phyloP scores from a whole-genome alignment of 2,888 invertebrate species.

The Notodonta dromedarius region DNA sequence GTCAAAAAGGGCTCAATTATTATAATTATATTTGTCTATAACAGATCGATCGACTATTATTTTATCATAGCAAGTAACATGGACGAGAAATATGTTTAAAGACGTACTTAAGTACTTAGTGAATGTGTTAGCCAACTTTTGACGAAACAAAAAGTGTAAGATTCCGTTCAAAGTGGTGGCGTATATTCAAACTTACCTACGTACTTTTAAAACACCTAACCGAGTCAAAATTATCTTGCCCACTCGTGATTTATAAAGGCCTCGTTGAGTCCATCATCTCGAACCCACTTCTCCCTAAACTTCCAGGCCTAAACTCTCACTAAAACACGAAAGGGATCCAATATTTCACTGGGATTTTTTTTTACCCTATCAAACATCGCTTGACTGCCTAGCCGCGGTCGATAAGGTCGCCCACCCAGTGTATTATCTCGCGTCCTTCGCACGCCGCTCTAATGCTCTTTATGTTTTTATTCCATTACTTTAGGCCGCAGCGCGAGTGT shows the following conservation, averaged over 20 bases:
- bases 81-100: too few relatives aligned
- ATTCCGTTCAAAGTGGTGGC: too few relatives aligned
- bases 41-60: too few relatives aligned
- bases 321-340: slow-evolving; percentile 32
- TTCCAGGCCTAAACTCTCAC: slow-evolving; percentile 3
- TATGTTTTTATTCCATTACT: slow-evolving; percentile 79
- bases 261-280: slow-evolving; percentile 10
- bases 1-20: too few relatives aligned
- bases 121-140: too few relatives aligned
- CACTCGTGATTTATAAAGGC: slow-evolving; percentile 9
- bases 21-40: too few relatives aligned
- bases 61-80: too few relatives aligned
- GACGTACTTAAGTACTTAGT: too few relatives aligned
- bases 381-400: slow-evolving; percentile 41
- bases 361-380: slow-evolving; percentile 47
- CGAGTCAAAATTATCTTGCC: neutral
- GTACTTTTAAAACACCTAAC: neutral
- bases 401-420: slow-evolving; percentile 42
- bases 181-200: too few relatives aligned
- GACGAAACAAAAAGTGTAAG: too few relatives aligned
- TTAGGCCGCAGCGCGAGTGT: slow-evolving; percentile 49
- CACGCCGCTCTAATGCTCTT: slow-evolving; percentile 58
- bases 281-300: neutral
- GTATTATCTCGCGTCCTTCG: slow-evolving; percentile 54
- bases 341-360: slow-evolving; percentile 41